phyloP scores from a whole-genome alignment of 2,113 vertebrate genomes.

The Halichoerus grypus region DNA sequence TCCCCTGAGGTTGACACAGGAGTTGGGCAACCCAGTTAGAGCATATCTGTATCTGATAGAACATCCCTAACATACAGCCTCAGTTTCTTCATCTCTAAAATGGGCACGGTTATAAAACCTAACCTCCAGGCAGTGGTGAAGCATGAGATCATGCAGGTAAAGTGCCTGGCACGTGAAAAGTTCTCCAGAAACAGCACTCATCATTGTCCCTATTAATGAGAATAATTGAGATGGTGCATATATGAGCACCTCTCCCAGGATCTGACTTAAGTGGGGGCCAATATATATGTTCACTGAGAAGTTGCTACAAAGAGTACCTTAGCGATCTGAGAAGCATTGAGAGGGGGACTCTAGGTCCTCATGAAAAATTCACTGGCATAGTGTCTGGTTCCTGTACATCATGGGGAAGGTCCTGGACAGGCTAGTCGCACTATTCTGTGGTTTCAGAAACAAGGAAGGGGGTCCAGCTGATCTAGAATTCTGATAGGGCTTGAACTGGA shows the following conservation, averaged over 20 bases:
- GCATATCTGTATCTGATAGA: neutral
- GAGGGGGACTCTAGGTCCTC: neutral
- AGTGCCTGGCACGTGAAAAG: rapidly evolving
- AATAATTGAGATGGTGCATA: neutral
- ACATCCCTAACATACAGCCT: neutral
- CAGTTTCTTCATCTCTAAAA: constrained; percentile 5
- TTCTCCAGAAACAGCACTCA: neutral
- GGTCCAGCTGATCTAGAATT: neutral
- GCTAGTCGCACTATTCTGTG: neutral
- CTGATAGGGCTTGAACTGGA: neutral
- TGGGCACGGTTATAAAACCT: neutral
- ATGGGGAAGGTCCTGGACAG: no score
- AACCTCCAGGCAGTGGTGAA: neutral
- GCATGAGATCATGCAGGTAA: neutral
- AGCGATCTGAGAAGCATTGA: neutral
- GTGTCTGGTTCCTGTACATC: no score
- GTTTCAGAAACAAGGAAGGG: neutral
- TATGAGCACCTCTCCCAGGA: neutral
- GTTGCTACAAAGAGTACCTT: neutral
- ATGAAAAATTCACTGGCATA: neutral
- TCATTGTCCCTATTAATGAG: neutral
- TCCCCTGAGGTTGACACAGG: neutral
- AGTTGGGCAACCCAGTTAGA: neutral
- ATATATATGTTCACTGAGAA: rapidly evolving
- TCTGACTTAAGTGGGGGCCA: neutral